Evolutionary conservation across 2,113 vertebrate species (phyloP), one percentile per base, ranked within the genome.

Genomic region (Mugil cephalus): DNA sequence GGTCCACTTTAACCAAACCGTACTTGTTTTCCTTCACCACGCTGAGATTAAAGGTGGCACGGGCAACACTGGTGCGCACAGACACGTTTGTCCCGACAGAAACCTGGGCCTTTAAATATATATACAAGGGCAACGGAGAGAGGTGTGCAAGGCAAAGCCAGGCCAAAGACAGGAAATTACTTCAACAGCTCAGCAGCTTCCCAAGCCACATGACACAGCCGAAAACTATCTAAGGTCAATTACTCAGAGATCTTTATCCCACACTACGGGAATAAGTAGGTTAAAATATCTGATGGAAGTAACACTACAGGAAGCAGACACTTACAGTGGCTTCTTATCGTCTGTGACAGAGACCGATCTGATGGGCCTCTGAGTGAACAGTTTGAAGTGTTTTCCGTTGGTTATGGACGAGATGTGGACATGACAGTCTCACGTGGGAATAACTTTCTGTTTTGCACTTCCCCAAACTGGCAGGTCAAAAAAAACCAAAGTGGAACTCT

Each of bases 141-240:
- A 46, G 7, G 56, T 50, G 75, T 47, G 46, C 21, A 40, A 54
- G 47, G 24, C 38, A 74, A 55, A 73, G 52, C n/a, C 55, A 35
- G n/a, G 52, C 46, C 66, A 81, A 45, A 70, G 10, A 59, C 79
- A 89, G 83, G 77, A 89, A 88, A 71, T 81, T 39, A 80, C 66
- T 43, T 67, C 73, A 76, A 19, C 67, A 18, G 50, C 53, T 86
- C 83, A 60, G 70, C 8, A 8, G 47, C 76, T 80, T 61, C 85
- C 74, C 59, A 79, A 74, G 47, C 21, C 48, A 62, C 69, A 69
- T 69, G 79, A 79, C 46, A 39, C 17, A 43, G 15, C 77, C 51
- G 66, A 68, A 78, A 75, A 71, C 35, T 19, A 46, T 36, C 64
- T 17, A 15, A 55, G 50, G 69, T 69, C 42, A 55, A 34, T 30